Percentiles rank a stretch among this genome's conserved stretches.
Evolutionary conservation across 2,797 vertebrate species (phyloP).

Genomic region (Molossus molossus): DNA sequence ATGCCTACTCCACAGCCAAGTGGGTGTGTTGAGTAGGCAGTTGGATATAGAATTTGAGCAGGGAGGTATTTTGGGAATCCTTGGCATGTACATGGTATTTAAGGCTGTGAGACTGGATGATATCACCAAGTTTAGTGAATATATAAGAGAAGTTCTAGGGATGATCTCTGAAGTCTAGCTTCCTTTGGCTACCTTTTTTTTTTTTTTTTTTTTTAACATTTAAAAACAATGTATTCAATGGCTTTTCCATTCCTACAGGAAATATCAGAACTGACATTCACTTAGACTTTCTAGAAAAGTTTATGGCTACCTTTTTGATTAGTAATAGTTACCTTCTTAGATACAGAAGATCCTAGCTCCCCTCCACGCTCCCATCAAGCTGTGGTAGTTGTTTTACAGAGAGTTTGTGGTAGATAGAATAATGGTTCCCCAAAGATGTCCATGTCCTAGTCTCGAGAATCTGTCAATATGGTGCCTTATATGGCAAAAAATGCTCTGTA

Average conservation of each 20-base stretch:
- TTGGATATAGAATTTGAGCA: neutral
- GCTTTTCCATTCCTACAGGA: too few relatives aligned
- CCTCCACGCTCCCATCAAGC: neutral
- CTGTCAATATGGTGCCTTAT: neutral
- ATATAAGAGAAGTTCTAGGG: neutral
- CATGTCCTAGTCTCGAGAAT: neutral
- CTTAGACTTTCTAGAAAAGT: too few relatives aligned
- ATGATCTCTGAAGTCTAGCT: neutral
- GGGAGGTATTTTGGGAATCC: slow-evolving; percentile 41
- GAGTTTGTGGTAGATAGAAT: neutral
- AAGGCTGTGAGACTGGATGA: slow-evolving; percentile 48
- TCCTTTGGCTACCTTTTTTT: neutral
- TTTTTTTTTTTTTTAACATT: neutral
- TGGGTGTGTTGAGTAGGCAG: slow-evolving; percentile 52
- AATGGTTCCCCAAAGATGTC: neutral
- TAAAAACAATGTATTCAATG: too few relatives aligned
- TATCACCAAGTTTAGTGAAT: neutral
- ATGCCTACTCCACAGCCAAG: neutral
- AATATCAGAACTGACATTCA: too few relatives aligned
- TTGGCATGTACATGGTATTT: neutral
- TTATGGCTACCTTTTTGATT: neutral
- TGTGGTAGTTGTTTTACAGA: neutral
- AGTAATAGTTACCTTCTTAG: neutral
- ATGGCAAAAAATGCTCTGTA: neutral
- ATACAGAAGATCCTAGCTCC: neutral